Evolutionary conservation across 2,888 invertebrate species (phyloP).

Genomic region (Noctua comes): DNA sequence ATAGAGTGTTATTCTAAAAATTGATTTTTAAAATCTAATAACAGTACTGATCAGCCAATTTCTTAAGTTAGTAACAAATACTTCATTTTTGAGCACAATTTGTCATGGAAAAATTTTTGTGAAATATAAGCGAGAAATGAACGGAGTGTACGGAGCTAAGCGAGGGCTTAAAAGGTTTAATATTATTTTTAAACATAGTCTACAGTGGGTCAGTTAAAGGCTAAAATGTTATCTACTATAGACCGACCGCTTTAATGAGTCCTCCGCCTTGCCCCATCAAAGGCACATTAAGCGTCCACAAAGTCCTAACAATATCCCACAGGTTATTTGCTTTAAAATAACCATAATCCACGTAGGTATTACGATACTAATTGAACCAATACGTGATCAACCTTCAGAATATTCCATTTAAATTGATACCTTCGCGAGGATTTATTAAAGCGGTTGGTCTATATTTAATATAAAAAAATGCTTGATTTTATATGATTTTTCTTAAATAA

Average conservation of each 20-base stretch:
- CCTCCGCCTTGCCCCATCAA: too few relatives aligned
- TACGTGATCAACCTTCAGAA: too few relatives aligned
- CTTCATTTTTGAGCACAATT: slow-evolving; percentile 35
- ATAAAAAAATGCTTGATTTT: too few relatives aligned
- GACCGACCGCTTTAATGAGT: too few relatives aligned
- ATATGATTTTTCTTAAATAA: not conserved
- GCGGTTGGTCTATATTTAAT: too few relatives aligned
- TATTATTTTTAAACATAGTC: not conserved
- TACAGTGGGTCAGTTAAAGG: not conserved
- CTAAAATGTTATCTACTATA: not conserved
- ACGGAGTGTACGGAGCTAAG: not conserved
- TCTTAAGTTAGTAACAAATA: slow-evolving; percentile 14
- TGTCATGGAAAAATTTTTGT: slow-evolving; percentile 7
- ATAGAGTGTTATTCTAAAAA: not conserved
- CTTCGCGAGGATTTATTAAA: too few relatives aligned
- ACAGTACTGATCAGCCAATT: not conserved
- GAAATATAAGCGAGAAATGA: not conserved
- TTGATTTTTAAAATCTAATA: not conserved
- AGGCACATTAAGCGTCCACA: too few relatives aligned
- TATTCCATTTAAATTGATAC: too few relatives aligned
- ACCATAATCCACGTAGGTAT: too few relatives aligned
- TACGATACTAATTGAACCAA: too few relatives aligned
- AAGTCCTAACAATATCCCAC: too few relatives aligned
- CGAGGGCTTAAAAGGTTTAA: not conserved
- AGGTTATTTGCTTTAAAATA: too few relatives aligned